Conservation (phyloP, 2,113 vertebrate genomes). For the Corythornis cristatus region DNA sequence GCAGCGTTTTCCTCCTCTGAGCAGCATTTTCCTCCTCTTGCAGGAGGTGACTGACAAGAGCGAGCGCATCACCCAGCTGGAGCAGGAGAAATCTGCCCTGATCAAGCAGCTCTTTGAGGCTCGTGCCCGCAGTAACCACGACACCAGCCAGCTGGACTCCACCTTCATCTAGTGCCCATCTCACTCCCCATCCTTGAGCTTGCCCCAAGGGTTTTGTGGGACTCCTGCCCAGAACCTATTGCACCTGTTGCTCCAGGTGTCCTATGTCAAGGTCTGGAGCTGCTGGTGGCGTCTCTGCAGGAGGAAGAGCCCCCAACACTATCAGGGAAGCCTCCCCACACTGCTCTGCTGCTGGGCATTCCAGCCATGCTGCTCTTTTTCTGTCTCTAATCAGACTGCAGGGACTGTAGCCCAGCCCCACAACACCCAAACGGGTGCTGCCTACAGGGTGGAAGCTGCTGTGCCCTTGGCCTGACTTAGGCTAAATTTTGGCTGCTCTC, state of each 20-base stretch:
- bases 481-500: not conserved
- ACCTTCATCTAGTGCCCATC: conserved; percentile 84
- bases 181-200: not conserved
- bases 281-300: not conserved
- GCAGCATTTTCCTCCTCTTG: not conserved
- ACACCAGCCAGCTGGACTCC: conserved; percentile 88
- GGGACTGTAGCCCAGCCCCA: accelerated
- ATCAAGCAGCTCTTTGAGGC: conserved; percentile 98
- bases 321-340: not conserved
- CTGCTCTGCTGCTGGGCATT: not conserved
- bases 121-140: conserved; percentile 79
- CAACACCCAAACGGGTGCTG: not conserved
- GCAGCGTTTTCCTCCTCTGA: not conserved
- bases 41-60: conserved; percentile 95
- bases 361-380: not conserved
- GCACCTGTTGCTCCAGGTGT: not conserved
- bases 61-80: conserved; percentile 91
- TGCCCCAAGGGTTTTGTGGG: accelerated
- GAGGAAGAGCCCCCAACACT: not conserved
- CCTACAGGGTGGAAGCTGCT: not conserved
- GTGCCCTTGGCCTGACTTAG: not conserved
- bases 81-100: conserved; percentile 93
- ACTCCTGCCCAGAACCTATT: not conserved
- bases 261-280: not conserved
- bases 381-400: not conserved